phyloP scores from a whole-genome alignment of 2,797 vertebrate genomes.

The Platyrinchus mystaceus region DNA sequence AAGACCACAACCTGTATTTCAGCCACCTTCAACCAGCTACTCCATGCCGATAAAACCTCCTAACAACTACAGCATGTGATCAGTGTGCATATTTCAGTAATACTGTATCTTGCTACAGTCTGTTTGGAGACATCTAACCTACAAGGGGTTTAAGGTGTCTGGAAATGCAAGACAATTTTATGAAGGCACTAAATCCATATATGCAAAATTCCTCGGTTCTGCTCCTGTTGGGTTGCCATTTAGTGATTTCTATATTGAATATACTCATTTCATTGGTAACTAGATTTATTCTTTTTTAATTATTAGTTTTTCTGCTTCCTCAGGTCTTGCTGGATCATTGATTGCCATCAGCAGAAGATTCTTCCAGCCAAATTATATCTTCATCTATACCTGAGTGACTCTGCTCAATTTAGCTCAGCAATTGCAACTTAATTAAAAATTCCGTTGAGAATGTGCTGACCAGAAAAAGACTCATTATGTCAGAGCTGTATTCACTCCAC shows the following conservation, averaged over 20 bases:
- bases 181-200: not conserved
- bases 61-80: not conserved
- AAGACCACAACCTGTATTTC: not conserved
- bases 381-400: not conserved
- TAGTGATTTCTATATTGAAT: not conserved
- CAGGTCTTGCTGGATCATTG: not conserved
- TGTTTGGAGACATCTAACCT: not conserved
- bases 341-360: not conserved
- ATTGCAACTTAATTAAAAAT: constrained; percentile 24
- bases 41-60: not conserved
- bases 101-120: not conserved
- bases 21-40: not conserved
- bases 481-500: not conserved
- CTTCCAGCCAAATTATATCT: constrained; percentile 5
- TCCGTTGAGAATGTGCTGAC: not conserved
- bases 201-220: not conserved
- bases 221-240: not conserved
- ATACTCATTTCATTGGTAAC: not conserved
- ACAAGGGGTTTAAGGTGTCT: not conserved
- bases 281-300: not conserved
- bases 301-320: not conserved
- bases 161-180: not conserved
- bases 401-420: not conserved
- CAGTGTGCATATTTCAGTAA: not conserved
- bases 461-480: not conserved